Percentiles rank a stretch among this genome's conserved stretches.
Conservation (phyloP, 2,797 vertebrate genomes). For the Octomys mimax region DNA sequence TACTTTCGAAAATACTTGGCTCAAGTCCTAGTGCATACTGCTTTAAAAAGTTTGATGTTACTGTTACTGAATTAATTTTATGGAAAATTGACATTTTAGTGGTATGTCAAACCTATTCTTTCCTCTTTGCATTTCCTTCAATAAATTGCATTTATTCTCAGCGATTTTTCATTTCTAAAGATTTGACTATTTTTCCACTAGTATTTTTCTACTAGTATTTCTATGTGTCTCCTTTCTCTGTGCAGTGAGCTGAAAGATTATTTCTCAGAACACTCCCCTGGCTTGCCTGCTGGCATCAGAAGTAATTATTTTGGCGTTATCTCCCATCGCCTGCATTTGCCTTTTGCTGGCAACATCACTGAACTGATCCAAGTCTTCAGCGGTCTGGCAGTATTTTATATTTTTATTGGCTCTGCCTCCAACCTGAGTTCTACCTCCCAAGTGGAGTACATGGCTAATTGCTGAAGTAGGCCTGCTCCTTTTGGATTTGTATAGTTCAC, state of each 20-base stretch:
- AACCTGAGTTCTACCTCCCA: conserved; percentile 63
- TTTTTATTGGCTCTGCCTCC: conserved; percentile 72
- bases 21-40: neutral
- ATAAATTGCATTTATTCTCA: conserved; percentile 34
- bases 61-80: conserved; percentile 48
- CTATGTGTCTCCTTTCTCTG: conserved; percentile 57
- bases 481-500: conserved; percentile 37
- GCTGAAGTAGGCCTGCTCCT: conserved; percentile 17
- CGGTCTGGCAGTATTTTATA: conserved; percentile 70
- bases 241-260: conserved; percentile 77
- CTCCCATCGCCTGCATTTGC: conserved; percentile 77
- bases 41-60: conserved; percentile 17
- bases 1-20: neutral
- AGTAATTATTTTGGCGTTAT: conserved; percentile 86
- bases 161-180: neutral
- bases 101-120: neutral
- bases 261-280: conserved; percentile 74
- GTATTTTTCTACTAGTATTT: conserved; percentile 50
- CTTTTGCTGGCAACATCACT: conserved; percentile 84
- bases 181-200: conserved; percentile 56
- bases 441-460: conserved; percentile 31
- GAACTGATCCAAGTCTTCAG: conserved; percentile 78
- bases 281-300: conserved; percentile 77
- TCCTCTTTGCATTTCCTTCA: neutral
- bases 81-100: conserved; percentile 24